These are phyloP conservation scores for Drosophila setosimentum DNA, from an alignment of 2,888 invertebrate species.

Conservation along the genomic window DNA sequence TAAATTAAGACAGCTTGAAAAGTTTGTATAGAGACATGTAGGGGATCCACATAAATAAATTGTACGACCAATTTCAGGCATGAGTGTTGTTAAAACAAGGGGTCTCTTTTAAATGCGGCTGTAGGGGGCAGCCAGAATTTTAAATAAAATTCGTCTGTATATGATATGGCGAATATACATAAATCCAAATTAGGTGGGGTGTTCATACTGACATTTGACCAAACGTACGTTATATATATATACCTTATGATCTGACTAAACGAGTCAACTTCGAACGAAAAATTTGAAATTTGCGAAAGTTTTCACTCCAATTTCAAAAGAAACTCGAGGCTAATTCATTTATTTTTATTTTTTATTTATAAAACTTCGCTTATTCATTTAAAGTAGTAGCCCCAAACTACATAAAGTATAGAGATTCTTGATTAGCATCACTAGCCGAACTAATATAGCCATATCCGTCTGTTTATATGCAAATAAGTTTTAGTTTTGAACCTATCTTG, in stretches of 20 bases:
- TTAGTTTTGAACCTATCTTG: neutral
- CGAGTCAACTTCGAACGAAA: neutral
- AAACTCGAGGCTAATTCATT: accelerated
- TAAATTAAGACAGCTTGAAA: conserved; percentile 1
- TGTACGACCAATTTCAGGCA: conserved; percentile 30
- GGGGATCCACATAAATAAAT: conserved; percentile 14
- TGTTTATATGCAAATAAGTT: neutral
- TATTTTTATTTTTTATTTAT: neutral
- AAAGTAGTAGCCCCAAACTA: neutral
- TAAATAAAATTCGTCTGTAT: conserved; percentile 9
- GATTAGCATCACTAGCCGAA: neutral
- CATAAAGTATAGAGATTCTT: neutral
- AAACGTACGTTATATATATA: neutral
- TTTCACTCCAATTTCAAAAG: neutral
- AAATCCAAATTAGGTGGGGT: conserved; percentile 12
- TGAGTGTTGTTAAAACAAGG: conserved; percentile 4
- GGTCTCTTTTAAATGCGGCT: neutral
- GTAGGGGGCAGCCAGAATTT: conserved; percentile 1
- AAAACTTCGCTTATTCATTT: neutral
- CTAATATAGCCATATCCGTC: neutral
- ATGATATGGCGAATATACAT: conserved; percentile 8
- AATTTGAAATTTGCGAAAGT: neutral
- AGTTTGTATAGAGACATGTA: neutral
- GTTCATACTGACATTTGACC: neutral
- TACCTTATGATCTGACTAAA: neutral